A percentile compares a stretch with the other conserved stretches of the same genome.
Conservation (phyloP, 2,113 vertebrate genomes). For the Odontesthes bonariensis region DNA sequence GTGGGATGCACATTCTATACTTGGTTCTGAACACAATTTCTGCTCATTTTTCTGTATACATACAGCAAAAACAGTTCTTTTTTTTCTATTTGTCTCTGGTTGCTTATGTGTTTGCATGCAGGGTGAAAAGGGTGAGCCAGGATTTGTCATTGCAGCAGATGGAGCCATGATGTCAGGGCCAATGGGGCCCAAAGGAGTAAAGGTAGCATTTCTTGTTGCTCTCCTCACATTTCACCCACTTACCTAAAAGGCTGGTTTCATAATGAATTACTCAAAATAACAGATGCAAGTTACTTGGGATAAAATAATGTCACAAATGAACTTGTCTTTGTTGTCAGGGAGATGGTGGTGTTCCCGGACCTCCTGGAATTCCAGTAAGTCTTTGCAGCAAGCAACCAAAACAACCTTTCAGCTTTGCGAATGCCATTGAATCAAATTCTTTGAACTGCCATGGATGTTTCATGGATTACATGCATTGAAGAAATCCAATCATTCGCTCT, state of each 20-base stretch:
- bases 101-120: conserved; percentile 54
- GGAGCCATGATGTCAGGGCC: conserved; percentile 77
- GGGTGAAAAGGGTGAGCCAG: conserved; percentile 94
- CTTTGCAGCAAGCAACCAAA: neutral
- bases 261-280: neutral
- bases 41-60: too few species aligned
- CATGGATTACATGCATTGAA: neutral
- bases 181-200: conserved; percentile 85
- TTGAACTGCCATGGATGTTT: neutral
- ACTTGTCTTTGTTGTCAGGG: conserved; percentile 81
- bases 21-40: neutral
- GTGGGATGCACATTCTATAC: neutral
- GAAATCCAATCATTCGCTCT: neutral
- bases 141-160: conserved; percentile 78
- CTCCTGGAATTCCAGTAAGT: conserved; percentile 85
- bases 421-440: neutral
- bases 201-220: conserved; percentile 55
- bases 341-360: conserved; percentile 84
- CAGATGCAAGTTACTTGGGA: neutral
- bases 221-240: neutral
- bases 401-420: neutral
- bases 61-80: too few species aligned
- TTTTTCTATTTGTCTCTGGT: neutral
- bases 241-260: neutral
- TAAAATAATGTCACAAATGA: neutral